Base-by-base conservation (phyloP, 2,888 invertebrate species). In the Busseola fusca region DNA sequence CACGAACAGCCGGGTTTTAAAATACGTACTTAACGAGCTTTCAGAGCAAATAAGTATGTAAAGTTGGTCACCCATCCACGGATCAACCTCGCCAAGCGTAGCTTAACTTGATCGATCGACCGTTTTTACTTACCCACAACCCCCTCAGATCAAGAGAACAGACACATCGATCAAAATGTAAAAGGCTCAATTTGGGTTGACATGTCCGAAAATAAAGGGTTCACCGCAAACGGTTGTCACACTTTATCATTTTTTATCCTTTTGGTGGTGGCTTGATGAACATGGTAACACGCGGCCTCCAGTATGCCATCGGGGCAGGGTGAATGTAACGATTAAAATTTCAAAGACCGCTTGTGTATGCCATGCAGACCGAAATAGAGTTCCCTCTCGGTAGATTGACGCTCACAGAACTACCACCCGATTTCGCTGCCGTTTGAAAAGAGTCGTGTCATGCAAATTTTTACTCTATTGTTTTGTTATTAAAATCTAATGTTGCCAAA, bases 281-380 rank as follows among this genome's bases (percentile, higher is more conserved):
- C 89, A 88, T 88, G 89, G 89, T 84, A 90, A 88, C 89, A 88
- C 87, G 80, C 85, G 86, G 89, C 87, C 91, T 90, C 91, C 83
- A 90, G 91, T 92, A 92, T 92, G 91, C 92, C 92, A 93, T 92
- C 89, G 89, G 91, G 89, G 86, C 91, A 91, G 94, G 93, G 95
- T 95, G 95, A 95, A 95, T 93, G 95, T 93, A 93, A 93, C 95
- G 91, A 95, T 95, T 94, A 95, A 95, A 95, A 94, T 95, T 95
- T 95, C 93, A 95, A 95, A 94, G 92, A 93, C 90, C 91, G 92
- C 91, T 91, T 91, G 91, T 92, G 91, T 92, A 91, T 92, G 91
- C 91, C 88, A 88, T 90, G 89, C 90, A 91, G 92, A 92, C 94
- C 92, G 90, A 93, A 94, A 94, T 94, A 94, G 93, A 91, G 91